Evolutionary conservation across 2,888 invertebrate species (phyloP).

Genomic region (Podotricha telesiphe): DNA sequence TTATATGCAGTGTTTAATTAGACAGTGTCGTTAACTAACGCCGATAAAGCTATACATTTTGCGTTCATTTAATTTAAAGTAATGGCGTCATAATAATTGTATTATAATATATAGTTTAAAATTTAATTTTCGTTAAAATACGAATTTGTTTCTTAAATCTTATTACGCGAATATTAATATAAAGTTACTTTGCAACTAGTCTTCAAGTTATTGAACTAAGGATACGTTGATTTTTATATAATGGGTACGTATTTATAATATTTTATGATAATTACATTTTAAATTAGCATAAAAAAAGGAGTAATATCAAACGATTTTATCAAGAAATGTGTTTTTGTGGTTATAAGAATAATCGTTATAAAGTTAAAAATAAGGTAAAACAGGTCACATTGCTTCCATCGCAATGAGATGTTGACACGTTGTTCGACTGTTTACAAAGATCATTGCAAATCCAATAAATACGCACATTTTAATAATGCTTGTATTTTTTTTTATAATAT

Average conservation of each 20-base stretch:
- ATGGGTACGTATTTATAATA: conserved; percentile 27
- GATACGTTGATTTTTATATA: conserved; percentile 16
- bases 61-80: background rate
- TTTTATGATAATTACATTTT: conserved; percentile 5
- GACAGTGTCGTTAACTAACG: conserved; percentile 15
- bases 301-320: conserved; percentile 1
- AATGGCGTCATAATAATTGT: background rate
- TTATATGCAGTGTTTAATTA: conserved; percentile 15
- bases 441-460: conserved; percentile 8
- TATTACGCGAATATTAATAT: background rate
- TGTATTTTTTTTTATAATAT: background rate
- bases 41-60: conserved; percentile 14
- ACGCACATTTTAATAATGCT: background rate
- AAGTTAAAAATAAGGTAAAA: conserved; percentile 26
- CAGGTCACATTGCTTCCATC: conserved; percentile 15
- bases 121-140: too few species aligned
- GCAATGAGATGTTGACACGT: conserved; percentile 10
- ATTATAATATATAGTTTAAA: too few species aligned
- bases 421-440: background rate
- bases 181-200: conserved; percentile 11
- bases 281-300: conserved; percentile 8
- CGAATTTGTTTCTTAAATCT: background rate
- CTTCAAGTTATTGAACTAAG: conserved; percentile 18
- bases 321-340: conserved; percentile 5
- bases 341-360: conserved; percentile 2